phyloP scores from a whole-genome alignment of 2,113 vertebrate genomes.

The Jacana jacana region DNA sequence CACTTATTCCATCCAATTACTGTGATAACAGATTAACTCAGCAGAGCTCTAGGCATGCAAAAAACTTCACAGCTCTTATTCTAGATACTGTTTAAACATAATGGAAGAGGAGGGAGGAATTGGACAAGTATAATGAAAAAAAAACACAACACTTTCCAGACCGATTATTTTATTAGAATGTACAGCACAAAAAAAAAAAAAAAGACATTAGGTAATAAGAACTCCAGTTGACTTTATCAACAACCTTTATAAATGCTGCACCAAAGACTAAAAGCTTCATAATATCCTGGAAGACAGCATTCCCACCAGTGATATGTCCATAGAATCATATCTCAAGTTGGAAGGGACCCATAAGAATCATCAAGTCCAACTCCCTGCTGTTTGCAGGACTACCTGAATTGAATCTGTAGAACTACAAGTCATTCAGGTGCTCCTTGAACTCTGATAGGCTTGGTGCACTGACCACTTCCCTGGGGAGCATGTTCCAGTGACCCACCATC shows the following conservation, averaged over 20 bases:
- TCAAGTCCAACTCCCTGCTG: neutral
- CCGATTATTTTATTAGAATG: neutral
- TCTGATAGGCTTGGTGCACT: neutral
- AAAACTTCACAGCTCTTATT: neutral
- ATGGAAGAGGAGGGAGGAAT: neutral
- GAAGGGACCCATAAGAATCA: neutral
- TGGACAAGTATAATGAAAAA: neutral
- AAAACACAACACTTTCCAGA: neutral
- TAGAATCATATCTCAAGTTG: neutral
- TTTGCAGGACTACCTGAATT: neutral
- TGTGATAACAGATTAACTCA: neutral
- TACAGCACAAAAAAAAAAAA: neutral
- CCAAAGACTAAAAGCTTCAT: neutral
- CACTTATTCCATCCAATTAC: neutral
- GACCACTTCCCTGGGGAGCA: neutral
- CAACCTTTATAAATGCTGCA: neutral
- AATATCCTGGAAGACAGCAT: neutral
- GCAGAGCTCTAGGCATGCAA: neutral
- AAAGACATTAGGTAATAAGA: neutral
- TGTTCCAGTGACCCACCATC: neutral
- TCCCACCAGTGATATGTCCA: neutral
- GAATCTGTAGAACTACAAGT: neutral
- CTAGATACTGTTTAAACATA: neutral
- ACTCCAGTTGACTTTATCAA: neutral
- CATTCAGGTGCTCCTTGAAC: neutral